Evolutionary conservation across 2,797 vertebrate genomes (phyloP).

Genomic region (Onychomys torridus): DNA sequence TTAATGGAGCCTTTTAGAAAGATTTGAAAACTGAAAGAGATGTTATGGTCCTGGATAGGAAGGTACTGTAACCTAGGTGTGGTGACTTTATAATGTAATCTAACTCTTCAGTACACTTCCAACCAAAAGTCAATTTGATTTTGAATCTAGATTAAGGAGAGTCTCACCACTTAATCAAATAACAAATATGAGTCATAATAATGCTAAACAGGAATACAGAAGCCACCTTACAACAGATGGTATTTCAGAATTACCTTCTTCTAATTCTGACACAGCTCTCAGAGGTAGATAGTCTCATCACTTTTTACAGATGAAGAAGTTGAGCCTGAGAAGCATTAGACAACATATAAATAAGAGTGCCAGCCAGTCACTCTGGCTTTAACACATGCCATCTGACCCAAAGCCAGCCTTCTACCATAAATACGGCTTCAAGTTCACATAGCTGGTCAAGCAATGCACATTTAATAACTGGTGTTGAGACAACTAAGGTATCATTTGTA

Average conservation of each 20-base stretch:
- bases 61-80: neutral
- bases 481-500: neutral
- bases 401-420: neutral
- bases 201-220: neutral
- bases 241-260: conserved; percentile 1
- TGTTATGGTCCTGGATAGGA: no score
- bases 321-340: neutral
- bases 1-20: neutral
- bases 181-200: neutral
- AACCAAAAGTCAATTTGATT: neutral
- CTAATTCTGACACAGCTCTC: neutral
- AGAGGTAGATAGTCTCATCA: neutral
- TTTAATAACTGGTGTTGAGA: neutral
- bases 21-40: neutral
- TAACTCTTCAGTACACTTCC: neutral
- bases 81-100: no score
- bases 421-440: neutral
- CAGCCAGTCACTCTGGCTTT: neutral
- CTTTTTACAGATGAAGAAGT: neutral
- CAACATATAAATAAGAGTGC: neutral
- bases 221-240: neutral
- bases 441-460: neutral
- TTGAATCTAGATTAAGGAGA: conserved; percentile 33
- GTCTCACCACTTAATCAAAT: neutral
- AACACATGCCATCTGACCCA: neutral